These are phyloP conservation scores for Carollia perspicillata DNA, from an alignment of 2,113 vertebrate genomes.

Conservation along the genomic window DNA sequence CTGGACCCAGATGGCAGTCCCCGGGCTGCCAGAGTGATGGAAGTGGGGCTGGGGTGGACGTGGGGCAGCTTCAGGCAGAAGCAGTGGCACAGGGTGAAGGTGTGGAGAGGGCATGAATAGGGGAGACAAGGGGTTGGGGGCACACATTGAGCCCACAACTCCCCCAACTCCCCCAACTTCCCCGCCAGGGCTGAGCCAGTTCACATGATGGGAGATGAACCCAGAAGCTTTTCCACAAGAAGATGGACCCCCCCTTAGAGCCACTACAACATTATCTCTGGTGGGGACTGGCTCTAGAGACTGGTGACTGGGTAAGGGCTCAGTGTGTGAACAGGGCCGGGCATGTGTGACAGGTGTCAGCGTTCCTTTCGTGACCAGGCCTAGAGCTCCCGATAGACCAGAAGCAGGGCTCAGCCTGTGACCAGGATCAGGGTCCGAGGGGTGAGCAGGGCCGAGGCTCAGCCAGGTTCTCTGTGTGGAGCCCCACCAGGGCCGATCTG, in stretches of 20 bases:
- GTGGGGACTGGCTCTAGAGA: background rate
- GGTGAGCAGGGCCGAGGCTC: background rate
- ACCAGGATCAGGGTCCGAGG: background rate
- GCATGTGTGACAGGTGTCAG: background rate
- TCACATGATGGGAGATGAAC: background rate
- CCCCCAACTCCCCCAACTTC: accelerated
- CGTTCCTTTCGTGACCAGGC: background rate
- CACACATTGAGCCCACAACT: background rate
- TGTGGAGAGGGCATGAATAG: background rate
- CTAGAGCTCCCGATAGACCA: background rate
- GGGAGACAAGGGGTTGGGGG: background rate
- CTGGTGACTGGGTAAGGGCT: background rate
- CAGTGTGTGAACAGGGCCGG: background rate
- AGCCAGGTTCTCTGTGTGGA: background rate
- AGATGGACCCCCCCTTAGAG: background rate
- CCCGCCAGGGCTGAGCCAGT: background rate
- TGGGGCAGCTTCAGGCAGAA: background rate
- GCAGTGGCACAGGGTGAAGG: background rate
- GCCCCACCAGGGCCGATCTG: background rate
- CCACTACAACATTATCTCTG: background rate
- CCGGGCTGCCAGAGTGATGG: background rate
- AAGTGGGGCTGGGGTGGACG: no score
- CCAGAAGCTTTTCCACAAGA: background rate
- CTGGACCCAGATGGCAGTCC: background rate
- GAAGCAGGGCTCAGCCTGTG: background rate